Base-by-base conservation (phyloP, 92 coral and sea anemone species). In the Heliopora coerulea region DNA sequence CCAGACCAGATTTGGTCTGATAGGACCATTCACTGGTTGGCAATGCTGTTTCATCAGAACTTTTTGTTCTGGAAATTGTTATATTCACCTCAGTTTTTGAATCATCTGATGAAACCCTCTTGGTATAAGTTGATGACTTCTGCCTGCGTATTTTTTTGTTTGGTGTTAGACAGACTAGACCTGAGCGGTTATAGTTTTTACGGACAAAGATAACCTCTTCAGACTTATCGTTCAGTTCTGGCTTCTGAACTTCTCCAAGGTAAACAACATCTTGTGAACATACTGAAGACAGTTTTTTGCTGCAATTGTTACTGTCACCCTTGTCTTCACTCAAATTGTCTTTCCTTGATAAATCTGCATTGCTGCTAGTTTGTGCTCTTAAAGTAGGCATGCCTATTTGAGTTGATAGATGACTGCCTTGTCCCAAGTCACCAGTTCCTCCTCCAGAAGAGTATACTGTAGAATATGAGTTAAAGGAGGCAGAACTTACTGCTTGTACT, bases 1-100 rank as follows among this genome's bases (percentile, higher is more conserved):
- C 3, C 52, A 46, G n/a, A 7, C 52, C 52, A 15, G 52, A 46
- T 6, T 7, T 15, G 2, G n/a, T 46, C 52, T 6, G 3, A 46
- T 46, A 46, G 2, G 10, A 6, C 52, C 52, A 46, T 20, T 81
- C 89, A 44, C 50, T 78, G 12, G 79, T 68, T 14, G 85, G 68
- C 32, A 73, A 78, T n/a, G 30, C 54, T 20, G 37, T 61, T 31
- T 5, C 30, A 11, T 19, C 44, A 24, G 60, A 56, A 19, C 41
- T n/a, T 2, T 46, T 46, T 46, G 2, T 46, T 15, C 15, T 10
- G 52, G 52, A 46, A 46, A 46, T 46, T 2, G 52, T 46, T 2
- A 46, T n/a, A 2, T 46, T 46, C 2, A 46, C 7, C n/a, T 46
- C 52, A 6, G 52, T 46, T 4, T 5, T 37, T 8, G 12, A 2